Evolutionary conservation across 2,888 invertebrate genomes (phyloP).

Genomic region (Leptinotarsa tumamoca): DNA sequence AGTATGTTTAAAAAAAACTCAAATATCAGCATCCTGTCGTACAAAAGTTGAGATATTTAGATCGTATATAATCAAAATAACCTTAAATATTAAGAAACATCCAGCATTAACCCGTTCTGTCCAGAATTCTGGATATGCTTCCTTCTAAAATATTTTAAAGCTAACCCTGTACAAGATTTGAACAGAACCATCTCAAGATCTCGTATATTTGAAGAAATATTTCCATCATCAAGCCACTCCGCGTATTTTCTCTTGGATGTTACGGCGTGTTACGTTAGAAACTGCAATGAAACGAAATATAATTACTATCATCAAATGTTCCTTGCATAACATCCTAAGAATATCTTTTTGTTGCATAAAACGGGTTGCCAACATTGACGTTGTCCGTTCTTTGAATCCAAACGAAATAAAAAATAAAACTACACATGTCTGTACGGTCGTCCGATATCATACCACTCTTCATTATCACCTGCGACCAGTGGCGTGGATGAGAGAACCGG

Average conservation of each 20-base stretch:
- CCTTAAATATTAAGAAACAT: no score
- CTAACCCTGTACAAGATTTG: no score
- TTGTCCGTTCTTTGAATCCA: conserved; percentile 37
- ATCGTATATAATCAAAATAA: no score
- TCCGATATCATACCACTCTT: conserved; percentile 42
- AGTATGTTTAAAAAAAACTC: no score
- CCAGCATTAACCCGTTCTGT: no score
- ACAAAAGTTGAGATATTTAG: no score
- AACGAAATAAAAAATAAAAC: conserved; percentile 42
- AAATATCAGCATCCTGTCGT: no score
- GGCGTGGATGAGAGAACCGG: conserved; percentile 17
- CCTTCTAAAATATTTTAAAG: no score
- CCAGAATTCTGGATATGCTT: no score
- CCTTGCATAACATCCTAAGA: conserved; percentile 24
- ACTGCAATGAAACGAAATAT: conserved; percentile 32
- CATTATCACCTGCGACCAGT: conserved; percentile 47
- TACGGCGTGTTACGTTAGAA: conserved; percentile 35
- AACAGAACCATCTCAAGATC: no score
- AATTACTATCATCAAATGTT: conserved; percentile 39
- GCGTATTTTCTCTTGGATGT: conserved; percentile 30
- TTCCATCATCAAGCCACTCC: background rate
- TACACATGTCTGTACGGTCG: conserved; percentile 46
- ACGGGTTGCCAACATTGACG: conserved; percentile 24
- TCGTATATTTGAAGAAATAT: no score
- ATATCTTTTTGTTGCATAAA: conserved; percentile 30